Evolutionary conservation across 2,888 invertebrate genomes (phyloP), one percentile per base, ranked within the genome.

Genomic region (Eilema griseolum): DNA sequence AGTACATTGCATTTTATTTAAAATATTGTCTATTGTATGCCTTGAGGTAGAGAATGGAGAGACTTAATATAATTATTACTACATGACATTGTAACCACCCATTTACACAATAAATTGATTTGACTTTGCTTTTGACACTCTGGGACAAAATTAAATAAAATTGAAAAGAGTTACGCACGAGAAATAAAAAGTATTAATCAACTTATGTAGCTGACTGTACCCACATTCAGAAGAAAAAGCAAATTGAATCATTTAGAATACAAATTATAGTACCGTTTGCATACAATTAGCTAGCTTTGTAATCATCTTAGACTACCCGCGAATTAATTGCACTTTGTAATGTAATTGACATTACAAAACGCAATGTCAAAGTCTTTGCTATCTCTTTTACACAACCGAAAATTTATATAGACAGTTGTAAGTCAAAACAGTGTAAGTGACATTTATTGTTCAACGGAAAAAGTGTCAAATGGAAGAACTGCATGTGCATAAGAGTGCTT

Each of bases 181-280:
- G 3, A 33, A 33, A 33, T 10, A 33, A 10, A 7, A 33, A 33
- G 4, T 33, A 8, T 4, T 33, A 33, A 33, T 33, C 33, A 10
- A 33, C 10, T 37, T 37, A 12, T 37, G 1, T 37, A 11, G 37
- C 10, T 37, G 37, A 37, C 37, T 11, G 37, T 37, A 37, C n/a
- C n/a, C n/a, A n/a, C 37, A 1, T 37, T 2, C 37, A 8, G 33
- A 66, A 52, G 62, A 65, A 78, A 52, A 46, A 68, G 72, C 31
- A 77, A 82, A 84, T 73, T 67, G 70, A 84, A 82, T 83, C 83
- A 81, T 66, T 70, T 78, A 52, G 56, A 16, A 68, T 70, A 77
- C 83, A 80, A n/a, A 88, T 89, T 85, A 83, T 81, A 86, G 78
- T 89, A 90, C 91, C 88, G 90, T 91, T 91, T 72, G 79, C 84